Evolutionary conservation across 1,140 invertebrate species (phyloP).

Genomic region (Aphelenchoides avenae): DNA sequence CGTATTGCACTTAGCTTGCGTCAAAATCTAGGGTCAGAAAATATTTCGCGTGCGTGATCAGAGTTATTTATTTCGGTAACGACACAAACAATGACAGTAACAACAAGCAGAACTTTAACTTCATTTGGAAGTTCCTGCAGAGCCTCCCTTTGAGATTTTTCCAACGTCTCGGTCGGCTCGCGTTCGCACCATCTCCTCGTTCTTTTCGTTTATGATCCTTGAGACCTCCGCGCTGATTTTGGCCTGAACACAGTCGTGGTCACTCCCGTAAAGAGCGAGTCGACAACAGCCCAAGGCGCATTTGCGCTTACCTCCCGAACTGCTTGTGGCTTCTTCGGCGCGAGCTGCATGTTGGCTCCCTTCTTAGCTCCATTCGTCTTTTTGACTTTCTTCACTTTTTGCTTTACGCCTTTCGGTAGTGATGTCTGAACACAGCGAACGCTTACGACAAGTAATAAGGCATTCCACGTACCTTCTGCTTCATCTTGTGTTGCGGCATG

Average conservation of each 20-base stretch:
- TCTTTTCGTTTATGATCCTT: constrained; percentile 44
- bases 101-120: no score
- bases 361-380: constrained; percentile 35
- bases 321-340: constrained; percentile 16
- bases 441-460: no score
- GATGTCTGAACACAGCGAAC: no score
- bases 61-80: no score
- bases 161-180: constrained; percentile 38
- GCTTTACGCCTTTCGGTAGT: constrained; percentile 38
- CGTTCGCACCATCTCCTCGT: constrained; percentile 41
- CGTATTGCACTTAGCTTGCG: no score
- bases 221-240: constrained; percentile 42
- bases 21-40: no score
- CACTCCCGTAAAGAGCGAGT: neutral
- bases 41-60: no score
- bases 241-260: constrained; percentile 12
- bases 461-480: no score
- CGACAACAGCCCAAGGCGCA: neutral
- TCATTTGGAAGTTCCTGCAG: no score
- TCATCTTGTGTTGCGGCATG: constrained; percentile 46
- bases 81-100: no score
- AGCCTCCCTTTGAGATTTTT: constrained; percentile 16
- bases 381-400: constrained; percentile 34
- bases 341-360: constrained; percentile 6
- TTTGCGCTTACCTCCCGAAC: constrained; percentile 4